phyloP scores from a whole-genome alignment of 2,888 invertebrate species.

The Fragum whitleyi region DNA sequence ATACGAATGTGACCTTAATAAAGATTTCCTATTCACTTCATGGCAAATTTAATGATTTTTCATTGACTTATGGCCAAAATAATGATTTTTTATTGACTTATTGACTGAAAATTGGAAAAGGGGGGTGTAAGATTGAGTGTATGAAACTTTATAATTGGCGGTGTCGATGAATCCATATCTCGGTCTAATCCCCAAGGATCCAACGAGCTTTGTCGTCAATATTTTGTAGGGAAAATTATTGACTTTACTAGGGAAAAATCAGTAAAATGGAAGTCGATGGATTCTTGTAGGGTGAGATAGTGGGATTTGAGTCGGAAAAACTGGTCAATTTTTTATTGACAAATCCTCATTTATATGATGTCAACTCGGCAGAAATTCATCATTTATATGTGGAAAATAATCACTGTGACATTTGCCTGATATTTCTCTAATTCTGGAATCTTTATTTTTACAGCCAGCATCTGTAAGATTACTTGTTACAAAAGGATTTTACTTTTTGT shows the following conservation, averaged over 20 bases:
- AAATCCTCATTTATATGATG: constrained; percentile 63
- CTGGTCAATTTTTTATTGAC: constrained; percentile 79
- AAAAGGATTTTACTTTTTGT: constrained; percentile 29
- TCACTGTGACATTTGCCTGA: constrained; percentile 28
- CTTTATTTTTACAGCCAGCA: constrained; percentile 1
- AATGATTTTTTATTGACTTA: constrained; percentile 65
- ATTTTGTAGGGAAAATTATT: constrained; percentile 78
- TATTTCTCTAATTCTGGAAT: neutral
- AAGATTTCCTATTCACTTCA: constrained; percentile 49
- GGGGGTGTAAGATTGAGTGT: constrained; percentile 39
- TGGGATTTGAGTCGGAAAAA: constrained; percentile 69
- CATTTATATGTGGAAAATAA: constrained; percentile 41
- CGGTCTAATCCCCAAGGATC: constrained; percentile 75
- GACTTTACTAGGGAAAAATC: constrained; percentile 70
- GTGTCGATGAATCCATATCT: constrained; percentile 71
- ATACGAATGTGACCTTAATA: constrained; percentile 37
- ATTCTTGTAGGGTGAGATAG: constrained; percentile 53
- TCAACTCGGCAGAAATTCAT: constrained; percentile 60
- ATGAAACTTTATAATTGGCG: constrained; percentile 63
- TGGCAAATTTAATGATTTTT: constrained; percentile 44
- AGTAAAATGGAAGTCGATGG: constrained; percentile 72
- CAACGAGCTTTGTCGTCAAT: constrained; percentile 71
- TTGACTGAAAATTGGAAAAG: constrained; percentile 47
- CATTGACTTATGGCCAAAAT: constrained; percentile 60
- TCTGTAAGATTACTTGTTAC: neutral